phyloP scores from a whole-genome alignment of 2,888 invertebrate species.

The Chelonus formosanus region DNA sequence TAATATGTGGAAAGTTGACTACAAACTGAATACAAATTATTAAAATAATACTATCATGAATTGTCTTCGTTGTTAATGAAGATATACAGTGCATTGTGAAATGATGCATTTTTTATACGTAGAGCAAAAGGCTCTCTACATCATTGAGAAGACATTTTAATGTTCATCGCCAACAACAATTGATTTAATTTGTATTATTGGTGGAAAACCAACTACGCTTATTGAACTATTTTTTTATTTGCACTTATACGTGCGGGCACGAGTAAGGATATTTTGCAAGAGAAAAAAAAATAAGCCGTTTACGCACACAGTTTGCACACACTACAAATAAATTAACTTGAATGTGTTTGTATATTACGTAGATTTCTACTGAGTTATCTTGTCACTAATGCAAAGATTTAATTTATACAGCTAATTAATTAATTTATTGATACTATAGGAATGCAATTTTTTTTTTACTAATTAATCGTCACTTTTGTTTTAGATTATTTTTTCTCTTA shows the following conservation, averaged over 20 bases:
- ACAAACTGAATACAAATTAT: background rate
- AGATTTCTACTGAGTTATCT: constrained; percentile 12
- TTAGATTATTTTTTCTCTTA: background rate
- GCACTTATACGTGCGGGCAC: constrained; percentile 40
- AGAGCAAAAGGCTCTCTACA: constrained; percentile 20
- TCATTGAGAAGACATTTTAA: constrained; percentile 17
- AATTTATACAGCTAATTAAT: background rate
- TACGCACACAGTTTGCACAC: constrained; percentile 24
- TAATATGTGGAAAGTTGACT: constrained; percentile 1
- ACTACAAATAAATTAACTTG: constrained; percentile 3
- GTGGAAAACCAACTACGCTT: constrained; percentile 37
- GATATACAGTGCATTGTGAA: constrained; percentile 7
- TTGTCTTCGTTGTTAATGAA: background rate
- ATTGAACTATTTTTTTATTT: constrained; percentile 33
- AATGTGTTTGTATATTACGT: constrained; percentile 13
- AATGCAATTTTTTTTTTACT: constrained; percentile 2
- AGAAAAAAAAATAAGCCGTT: constrained; percentile 21
- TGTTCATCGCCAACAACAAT: constrained; percentile 11
- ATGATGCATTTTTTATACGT: constrained; percentile 9
- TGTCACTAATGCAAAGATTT: background rate
- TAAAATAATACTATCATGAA: constrained; percentile 21
- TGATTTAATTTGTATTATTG: constrained; percentile 19
- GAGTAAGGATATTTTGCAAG: constrained; percentile 38
- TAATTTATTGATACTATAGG: constrained; percentile 3
- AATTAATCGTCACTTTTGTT: constrained; percentile 12